Evolutionary conservation across 2,888 invertebrate genomes (phyloP).

Genomic region (Argyresthia albistria): DNA sequence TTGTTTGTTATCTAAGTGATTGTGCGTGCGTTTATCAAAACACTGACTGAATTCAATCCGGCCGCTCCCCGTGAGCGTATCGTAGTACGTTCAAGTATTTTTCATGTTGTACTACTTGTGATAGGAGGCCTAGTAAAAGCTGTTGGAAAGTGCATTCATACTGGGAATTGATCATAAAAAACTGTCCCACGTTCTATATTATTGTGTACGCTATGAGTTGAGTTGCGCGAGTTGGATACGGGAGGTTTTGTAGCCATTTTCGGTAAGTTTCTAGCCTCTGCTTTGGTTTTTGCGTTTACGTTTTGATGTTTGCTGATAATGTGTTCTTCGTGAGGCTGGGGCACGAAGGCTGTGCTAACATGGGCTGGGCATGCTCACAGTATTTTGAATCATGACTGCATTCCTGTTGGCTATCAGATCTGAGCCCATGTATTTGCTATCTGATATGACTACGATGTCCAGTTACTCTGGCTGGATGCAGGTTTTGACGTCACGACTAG

Average conservation of each 20-base stretch:
- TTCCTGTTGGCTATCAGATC: too few relatives aligned
- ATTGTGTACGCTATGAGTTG: slow-evolving; percentile 35
- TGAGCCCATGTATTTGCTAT: too few relatives aligned
- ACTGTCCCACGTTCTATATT: slow-evolving; percentile 57
- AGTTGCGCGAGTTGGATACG: slow-evolving; percentile 41
- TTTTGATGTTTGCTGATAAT: slow-evolving; percentile 29
- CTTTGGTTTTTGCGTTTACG: slow-evolving; percentile 37
- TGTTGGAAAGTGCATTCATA: slow-evolving; percentile 67
- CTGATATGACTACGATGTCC: not conserved
- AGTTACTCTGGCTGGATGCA: not conserved
- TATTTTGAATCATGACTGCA: too few relatives aligned
- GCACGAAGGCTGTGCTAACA: not conserved
- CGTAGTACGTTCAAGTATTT: slow-evolving; percentile 56
- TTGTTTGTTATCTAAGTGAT: slow-evolving; percentile 27
- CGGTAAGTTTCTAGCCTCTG: slow-evolving; percentile 36
- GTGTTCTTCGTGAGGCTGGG: slow-evolving; percentile 25
- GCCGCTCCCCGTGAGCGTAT: slow-evolving; percentile 61
- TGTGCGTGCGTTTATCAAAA: slow-evolving; percentile 29
- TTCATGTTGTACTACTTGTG: slow-evolving; percentile 66
- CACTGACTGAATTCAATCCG: slow-evolving; percentile 48
- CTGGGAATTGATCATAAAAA: slow-evolving; percentile 57
- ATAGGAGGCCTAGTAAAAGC: slow-evolving; percentile 64
- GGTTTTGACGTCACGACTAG: slow-evolving; percentile 6
- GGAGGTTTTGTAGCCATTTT: slow-evolving; percentile 60
- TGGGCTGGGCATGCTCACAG: not conserved